Evolutionary conservation across 2,888 invertebrate species (phyloP).

Genomic region (Toxonevra muliebris): DNA sequence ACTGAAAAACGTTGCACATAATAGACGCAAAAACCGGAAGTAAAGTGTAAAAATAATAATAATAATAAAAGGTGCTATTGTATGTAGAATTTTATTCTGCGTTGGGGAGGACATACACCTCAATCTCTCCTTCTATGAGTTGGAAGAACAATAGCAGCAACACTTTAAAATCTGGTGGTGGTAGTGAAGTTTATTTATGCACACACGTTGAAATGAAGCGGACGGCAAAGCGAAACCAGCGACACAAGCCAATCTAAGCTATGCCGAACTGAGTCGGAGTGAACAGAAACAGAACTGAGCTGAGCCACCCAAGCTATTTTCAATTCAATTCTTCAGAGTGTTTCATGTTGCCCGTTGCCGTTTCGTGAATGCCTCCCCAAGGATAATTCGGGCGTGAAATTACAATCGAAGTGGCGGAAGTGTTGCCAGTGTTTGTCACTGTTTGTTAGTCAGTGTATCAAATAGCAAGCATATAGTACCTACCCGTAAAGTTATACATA

Average conservation of each 20-base stretch:
- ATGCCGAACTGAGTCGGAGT: background rate
- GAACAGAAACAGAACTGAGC: background rate
- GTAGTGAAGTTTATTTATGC: constrained; percentile 50
- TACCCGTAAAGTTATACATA: background rate
- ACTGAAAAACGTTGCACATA: constrained; percentile 37
- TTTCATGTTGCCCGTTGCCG: background rate
- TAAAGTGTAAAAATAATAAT: constrained; percentile 59
- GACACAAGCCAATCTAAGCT: background rate
- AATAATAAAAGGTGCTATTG: constrained; percentile 53
- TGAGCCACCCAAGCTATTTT: background rate
- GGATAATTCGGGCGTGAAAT: constrained; percentile 64
- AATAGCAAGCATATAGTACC: no score
- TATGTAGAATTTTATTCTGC: constrained; percentile 28
- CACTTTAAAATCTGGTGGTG: constrained; percentile 35
- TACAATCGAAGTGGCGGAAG: constrained; percentile 57
- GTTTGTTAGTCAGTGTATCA: background rate
- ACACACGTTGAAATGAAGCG: background rate
- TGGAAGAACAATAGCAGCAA: background rate
- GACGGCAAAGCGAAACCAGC: no score
- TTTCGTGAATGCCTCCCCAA: constrained; percentile 56
- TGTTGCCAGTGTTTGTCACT: background rate
- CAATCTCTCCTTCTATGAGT: background rate
- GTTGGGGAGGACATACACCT: constrained; percentile 11
- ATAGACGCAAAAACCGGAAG: constrained; percentile 57
- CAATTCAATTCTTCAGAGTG: background rate